A percentile compares a stretch with the other conserved stretches of the same genome.
Evolutionary conservation across 2,888 invertebrate species (phyloP).

Genomic region (Callyntrura sp.): DNA sequence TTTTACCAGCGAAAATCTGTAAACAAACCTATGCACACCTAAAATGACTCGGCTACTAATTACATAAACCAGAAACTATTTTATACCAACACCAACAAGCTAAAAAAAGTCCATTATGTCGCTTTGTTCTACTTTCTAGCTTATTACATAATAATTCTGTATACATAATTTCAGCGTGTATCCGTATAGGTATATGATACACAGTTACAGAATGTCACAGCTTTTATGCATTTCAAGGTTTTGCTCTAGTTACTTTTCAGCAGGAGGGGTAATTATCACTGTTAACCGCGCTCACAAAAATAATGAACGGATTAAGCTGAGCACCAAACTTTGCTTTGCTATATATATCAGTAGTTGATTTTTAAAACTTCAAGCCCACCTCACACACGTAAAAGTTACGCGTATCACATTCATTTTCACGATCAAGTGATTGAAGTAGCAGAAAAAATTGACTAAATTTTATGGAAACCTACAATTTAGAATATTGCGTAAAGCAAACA

Average conservation of each 20-base stretch:
- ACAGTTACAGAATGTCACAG: conserved; percentile 42
- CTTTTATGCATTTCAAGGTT: conserved; percentile 9
- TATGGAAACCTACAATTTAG: not conserved
- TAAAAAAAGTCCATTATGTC: no score
- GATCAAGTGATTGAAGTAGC: no score
- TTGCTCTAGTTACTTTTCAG: conserved; percentile 35
- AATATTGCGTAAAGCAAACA: not conserved
- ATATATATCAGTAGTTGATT: not conserved
- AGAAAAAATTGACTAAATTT: not conserved
- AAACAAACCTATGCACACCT: no score
- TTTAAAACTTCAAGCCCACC: not conserved
- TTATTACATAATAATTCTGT: not conserved
- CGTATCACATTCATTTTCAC: no score
- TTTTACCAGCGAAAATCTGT: no score
- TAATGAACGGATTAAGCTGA: no score
- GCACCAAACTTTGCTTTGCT: no score
- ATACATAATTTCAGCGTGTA: not conserved
- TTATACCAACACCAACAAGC: no score
- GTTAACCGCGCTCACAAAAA: not conserved
- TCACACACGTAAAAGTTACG: not conserved
- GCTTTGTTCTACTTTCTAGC: no score
- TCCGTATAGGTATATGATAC: not conserved
- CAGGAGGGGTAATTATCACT: conserved; percentile 13
- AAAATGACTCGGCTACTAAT: no score
- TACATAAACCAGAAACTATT: no score